Conservation (phyloP, 2,113 vertebrate species). For the Paramisgurnus dabryanus region DNA sequence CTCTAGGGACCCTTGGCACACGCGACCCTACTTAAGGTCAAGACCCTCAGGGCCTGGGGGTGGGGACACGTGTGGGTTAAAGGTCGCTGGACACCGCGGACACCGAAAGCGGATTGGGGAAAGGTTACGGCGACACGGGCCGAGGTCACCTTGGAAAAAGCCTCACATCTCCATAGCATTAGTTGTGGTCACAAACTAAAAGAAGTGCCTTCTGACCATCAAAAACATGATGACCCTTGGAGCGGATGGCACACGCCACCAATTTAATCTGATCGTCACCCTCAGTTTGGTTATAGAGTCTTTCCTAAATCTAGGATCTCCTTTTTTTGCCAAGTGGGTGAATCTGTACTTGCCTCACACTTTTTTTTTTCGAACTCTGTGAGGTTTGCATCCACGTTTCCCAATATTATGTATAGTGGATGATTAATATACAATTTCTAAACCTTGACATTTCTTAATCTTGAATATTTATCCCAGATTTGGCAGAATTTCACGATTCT, state of each 20-base stretch:
- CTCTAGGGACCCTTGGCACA: conserved; percentile 49
- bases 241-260: conserved; percentile 35
- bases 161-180: conserved; percentile 34
- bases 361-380: too few species aligned
- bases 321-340: conserved; percentile 11
- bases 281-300: not conserved
- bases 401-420: not conserved
- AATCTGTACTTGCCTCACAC: not conserved
- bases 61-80: conserved; percentile 18
- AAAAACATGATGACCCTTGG: conserved; percentile 17
- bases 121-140: conserved; percentile 22
- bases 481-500: not conserved
- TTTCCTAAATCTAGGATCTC: not conserved
- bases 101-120: conserved; percentile 20
- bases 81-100: conserved; percentile 50
- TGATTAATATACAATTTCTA: not conserved
- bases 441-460: not conserved
- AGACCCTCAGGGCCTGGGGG: conserved; percentile 31
- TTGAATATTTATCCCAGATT: not conserved
- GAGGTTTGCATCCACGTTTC: not conserved
- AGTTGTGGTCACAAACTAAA: conserved; percentile 22
- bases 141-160: conserved; percentile 43
- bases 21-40: conserved; percentile 35
- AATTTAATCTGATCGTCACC: conserved; percentile 17
- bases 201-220: conserved; percentile 24